Base-by-base conservation (phyloP, 2,797 vertebrate species). In the Etheostoma nigrum region DNA sequence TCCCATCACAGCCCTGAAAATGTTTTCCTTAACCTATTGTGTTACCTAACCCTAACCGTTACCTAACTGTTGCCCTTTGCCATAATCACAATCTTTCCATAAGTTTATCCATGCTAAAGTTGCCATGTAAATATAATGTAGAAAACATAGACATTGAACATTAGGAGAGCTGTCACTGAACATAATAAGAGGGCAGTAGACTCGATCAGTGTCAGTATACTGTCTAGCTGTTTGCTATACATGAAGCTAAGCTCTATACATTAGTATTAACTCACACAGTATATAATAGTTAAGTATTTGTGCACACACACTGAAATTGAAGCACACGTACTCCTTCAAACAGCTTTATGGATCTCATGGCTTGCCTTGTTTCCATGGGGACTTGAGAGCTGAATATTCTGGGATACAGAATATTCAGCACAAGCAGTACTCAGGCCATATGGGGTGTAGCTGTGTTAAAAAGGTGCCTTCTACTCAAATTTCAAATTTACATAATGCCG, bases 321-420 rank as follows among this genome's bases (percentile, higher is more conserved):
- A 8, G 7, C 9, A 53, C 30, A 49, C 33, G 6, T 58, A 23
- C 15, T 40, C n/a, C 47, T 47, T 25, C 25, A 59, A 36, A 54
- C 12, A 63, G 53, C 4, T 15, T 33, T 33, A 48, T 61, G 44
- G 27, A 54, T 80, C 68, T 64, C 11, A 1, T 67, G 23, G 72
- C 9, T 3, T 77, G 52, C 44, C 44, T 73, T 49, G 79, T 89
- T 77, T 88, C 87, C 74, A 81, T 64, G 23, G 78, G 70, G 70
- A 86, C 54, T 25, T 42, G 16, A 60, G 63, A 47, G 44, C 23
- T 36, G 78, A 72, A 72, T 85, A 79, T 90, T 79, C 21, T 79
- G 80, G n/a, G 66, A 66, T 82, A 30, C 65, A 81, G 61, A 27
- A 27, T 27, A 27, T 67, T 36, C 51, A 82, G 76, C 47, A 77